These are phyloP conservation scores for Poeciliopsis paucimaculata DNA, from an alignment of 2,797 vertebrate genomes.

Conservation along the genomic window DNA sequence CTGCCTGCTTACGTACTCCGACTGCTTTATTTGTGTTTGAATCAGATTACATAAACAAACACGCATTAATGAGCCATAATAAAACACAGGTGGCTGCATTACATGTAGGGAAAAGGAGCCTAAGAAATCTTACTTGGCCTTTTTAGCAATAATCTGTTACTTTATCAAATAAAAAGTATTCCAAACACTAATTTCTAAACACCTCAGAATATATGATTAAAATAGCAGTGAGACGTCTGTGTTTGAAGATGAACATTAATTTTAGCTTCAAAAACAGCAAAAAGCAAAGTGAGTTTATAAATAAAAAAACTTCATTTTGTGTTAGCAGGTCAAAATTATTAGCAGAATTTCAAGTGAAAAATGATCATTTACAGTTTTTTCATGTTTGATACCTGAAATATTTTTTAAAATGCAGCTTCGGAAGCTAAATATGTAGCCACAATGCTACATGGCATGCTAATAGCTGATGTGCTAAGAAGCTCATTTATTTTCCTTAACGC, in stretches of 20 bases:
- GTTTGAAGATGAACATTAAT: no score
- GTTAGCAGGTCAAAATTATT: no score
- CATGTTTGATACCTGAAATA: no score
- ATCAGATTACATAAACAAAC: background rate
- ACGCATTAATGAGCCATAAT: background rate
- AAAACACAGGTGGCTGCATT: background rate
- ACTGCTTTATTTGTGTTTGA: constrained; percentile 24
- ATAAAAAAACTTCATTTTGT: no score
- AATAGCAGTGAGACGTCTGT: background rate
- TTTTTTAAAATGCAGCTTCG: no score
- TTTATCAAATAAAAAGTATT: background rate
- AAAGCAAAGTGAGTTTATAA: no score
- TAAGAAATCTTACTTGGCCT: background rate
- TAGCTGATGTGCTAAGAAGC: background rate
- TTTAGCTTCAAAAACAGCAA: no score
- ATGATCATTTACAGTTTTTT: no score
- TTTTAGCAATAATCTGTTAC: background rate
- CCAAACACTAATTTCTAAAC: background rate
- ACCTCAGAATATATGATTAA: background rate
- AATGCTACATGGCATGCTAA: background rate
- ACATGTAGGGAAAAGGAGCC: background rate
- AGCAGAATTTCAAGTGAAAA: no score
- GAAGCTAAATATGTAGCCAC: background rate
- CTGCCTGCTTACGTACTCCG: constrained; percentile 72
- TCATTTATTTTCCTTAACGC: background rate